Conservation (phyloP, 35 echinoderm and acorn worm genomes). For the Eucidaris tribuloides region DNA sequence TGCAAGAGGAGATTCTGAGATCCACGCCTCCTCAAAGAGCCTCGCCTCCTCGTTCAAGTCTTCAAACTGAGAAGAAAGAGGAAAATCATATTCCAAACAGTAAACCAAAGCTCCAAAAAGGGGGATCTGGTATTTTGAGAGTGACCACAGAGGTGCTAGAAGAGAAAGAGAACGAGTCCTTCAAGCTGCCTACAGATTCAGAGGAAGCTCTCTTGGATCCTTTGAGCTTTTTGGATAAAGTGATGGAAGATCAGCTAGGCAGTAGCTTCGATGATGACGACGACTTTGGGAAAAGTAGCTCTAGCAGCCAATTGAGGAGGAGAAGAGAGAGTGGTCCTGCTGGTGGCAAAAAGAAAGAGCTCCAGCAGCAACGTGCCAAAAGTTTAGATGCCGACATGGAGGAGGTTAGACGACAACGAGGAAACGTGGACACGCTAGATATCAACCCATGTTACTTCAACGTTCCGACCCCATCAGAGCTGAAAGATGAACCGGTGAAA, state of each 20-base stretch:
- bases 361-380: slow-evolving; percentile 15
- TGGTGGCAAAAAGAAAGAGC: neutral
- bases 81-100: neutral
- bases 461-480: slow-evolving; percentile 82
- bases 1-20: slow-evolving; percentile 20
- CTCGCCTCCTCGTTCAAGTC: neutral
- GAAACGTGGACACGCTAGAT: slow-evolving; percentile 34
- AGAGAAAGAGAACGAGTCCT: slow-evolving; percentile 32
- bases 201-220: slow-evolving; percentile 57
- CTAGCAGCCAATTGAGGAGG: neutral
- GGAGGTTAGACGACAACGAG: neutral
- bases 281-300: neutral
- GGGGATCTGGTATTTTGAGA: slow-evolving; percentile 36
- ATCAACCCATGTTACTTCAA: slow-evolving; percentile 84
- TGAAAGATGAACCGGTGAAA: slow-evolving; percentile 70
- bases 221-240: slow-evolving; percentile 57
- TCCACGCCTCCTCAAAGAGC: neutral
- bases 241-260: slow-evolving; percentile 42
- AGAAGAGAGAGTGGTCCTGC: slow-evolving; percentile 22
- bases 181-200: slow-evolving; percentile 43
- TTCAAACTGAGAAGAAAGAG: slow-evolving; percentile 11
- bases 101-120: slow-evolving; percentile 20
- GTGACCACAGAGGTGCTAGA: slow-evolving; percentile 40
- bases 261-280: slow-evolving; percentile 26
- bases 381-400: slow-evolving; percentile 35